Evolutionary conservation across 2,797 vertebrate genomes (phyloP), one percentile per base, ranked within the genome.

Genomic region (Trachops cirrhosus): DNA sequence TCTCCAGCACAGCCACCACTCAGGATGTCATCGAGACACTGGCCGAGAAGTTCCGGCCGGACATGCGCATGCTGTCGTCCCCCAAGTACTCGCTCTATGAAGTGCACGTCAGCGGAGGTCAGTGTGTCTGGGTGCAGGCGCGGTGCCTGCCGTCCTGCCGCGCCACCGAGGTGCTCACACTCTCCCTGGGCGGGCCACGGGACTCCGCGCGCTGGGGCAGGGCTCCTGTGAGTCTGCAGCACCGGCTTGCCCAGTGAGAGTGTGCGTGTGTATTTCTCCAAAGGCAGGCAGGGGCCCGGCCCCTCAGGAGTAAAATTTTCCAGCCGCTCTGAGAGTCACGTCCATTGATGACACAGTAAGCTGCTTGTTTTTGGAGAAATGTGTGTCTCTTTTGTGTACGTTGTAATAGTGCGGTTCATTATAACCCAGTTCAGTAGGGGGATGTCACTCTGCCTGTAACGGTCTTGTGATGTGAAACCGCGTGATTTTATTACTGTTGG

Each of bases 51-150:
- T 99, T 99, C 98, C 99, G 99, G 14, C 99, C 99, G 0, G 99
- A 99, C 97, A 99, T 99, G 99, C 99, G 99, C 96, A 99, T 99
- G 99, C 98, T 99, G 52, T 99, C 99, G 0, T 99, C 99, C 3
- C 99, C 99, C 3, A 99, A 99, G 94, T 99, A 99, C 94, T 99
- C 99, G 0, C 98, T 99, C 74, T 99, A 99, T 6, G 99, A 99
- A 97, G 99, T 99, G 92, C 99, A 99, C 0, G 99, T 99, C 98
- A 99, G 99, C 0, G 99, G 99, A 97, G 99, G 99, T 99, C 98
- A 98, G 99, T 84, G 75, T 2, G 59, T 8, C 12, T 5, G 1
- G 74, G 29, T 19, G 16, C 57, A 11, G 59, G 68, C 10, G 21
- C 21, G 22, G 68, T 10, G 10, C 8, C 21, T 18, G 7, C 34